Evolutionary conservation across 2,797 vertebrate genomes (phyloP).

Genomic region (Nasua narica): DNA sequence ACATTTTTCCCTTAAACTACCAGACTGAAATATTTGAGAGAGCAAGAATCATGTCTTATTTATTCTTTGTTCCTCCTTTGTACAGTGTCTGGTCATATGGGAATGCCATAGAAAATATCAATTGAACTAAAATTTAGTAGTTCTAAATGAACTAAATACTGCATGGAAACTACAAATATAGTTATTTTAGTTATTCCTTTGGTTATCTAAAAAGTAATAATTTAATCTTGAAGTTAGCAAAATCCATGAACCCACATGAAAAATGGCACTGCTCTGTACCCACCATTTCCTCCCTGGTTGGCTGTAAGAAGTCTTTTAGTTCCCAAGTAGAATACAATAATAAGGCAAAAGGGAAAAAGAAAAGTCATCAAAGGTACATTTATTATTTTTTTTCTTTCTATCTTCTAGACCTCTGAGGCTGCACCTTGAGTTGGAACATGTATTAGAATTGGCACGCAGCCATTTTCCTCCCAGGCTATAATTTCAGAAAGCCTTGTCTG

Average conservation of each 20-base stretch:
- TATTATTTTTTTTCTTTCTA: background rate
- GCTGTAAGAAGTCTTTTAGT: constrained; percentile 5
- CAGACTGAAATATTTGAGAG: background rate
- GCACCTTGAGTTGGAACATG: background rate
- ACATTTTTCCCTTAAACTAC: background rate
- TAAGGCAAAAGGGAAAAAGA: constrained; percentile 18
- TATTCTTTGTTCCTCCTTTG: background rate
- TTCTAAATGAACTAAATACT: background rate
- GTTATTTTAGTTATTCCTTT: background rate
- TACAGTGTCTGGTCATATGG: background rate
- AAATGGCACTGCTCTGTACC: background rate
- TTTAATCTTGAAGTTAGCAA: background rate
- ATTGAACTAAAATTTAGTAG: background rate
- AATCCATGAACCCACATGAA: background rate
- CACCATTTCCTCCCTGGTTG: background rate
- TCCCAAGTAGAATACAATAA: constrained; percentile 48
- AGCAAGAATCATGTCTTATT: background rate
- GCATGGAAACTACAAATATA: background rate
- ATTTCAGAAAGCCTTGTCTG: constrained; percentile 11
- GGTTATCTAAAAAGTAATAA: background rate
- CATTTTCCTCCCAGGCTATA: constrained; percentile 8
- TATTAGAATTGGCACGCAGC: constrained; percentile 14
- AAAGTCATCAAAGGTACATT: constrained; percentile 38
- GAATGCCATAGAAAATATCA: background rate
- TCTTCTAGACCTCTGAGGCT: constrained; percentile 18